Base-by-base conservation (phyloP, 1,140 invertebrate genomes). In the Aleiodes sp. region DNA sequence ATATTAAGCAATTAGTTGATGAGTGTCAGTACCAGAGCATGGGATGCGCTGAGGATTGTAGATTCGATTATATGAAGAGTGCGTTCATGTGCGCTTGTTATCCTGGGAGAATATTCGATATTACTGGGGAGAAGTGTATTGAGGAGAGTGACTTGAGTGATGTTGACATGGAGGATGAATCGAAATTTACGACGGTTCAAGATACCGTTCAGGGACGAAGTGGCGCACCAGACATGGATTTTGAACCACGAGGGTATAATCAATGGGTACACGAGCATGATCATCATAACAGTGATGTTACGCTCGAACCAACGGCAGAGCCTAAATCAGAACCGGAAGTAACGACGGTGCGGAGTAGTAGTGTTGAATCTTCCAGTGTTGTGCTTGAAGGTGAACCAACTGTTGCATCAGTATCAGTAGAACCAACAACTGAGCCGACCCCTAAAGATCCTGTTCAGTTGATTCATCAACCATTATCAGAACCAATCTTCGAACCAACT, bases 11-110 rank as follows among this genome's bases (percentile, higher is more conserved):
- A 64, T 84, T 94, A 14, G 73, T 90, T 1, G 93, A 96, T 85
- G 82, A 91, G 26, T 97, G 95, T 83, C 89, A 92, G 78, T 87
- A 90, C 41, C 87, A 91, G 72, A 93, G 93, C 76, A 89, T 93
- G 65, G 89, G 87, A 2, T 97, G 95, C 78, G 89, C 93, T 66
- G 89, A 94, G 80, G 85, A 88, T 7, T 97, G 95, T 80, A 83
- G 87, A 33, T 95, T 93, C 75, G 90, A 94, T 78, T 90, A 91
- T 71, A 73, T 78, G 2, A 77, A 90, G 28, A 86, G 90, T 65
- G 31, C 28, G 8, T 93, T 93, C 72, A 79, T 81, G 2, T 97
- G 95, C 79, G 87, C 80, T 7, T 97, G 95, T 82, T 90, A 91
- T n/a, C 72, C 81, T 16, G 83, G 83, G 19, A 83, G 87, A 73